Percentiles rank a stretch among this genome's conserved stretches.
These are phyloP conservation scores for Aphelocoma californica DNA, from an alignment of 2,797 vertebrate species.

Conservation along the genomic window DNA sequence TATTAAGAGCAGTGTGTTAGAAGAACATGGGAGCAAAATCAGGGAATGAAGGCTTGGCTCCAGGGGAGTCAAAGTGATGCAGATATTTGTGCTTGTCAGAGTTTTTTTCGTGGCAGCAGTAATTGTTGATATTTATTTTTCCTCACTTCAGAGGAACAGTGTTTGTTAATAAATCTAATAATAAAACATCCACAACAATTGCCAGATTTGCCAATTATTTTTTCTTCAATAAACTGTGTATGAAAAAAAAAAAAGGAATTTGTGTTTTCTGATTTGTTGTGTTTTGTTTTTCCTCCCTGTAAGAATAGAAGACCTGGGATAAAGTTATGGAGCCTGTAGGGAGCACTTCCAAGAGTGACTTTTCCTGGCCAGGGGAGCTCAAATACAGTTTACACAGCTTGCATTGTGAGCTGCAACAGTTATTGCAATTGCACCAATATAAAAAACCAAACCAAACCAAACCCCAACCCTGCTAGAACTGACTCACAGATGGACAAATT, in stretches of 20 bases:
- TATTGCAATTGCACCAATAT: conserved; percentile 12
- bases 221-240: background rate
- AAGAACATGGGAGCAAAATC: background rate
- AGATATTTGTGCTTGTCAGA: background rate
- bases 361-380: background rate
- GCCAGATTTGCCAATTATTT: background rate
- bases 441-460: background rate
- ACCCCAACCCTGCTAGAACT: background rate
- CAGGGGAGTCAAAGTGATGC: background rate
- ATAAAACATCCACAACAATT: conserved; percentile 49
- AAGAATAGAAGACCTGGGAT: background rate
- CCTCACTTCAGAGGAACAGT: conserved; percentile 24
- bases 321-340: background rate
- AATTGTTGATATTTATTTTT: conserved; percentile 65
- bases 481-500: conserved; percentile 65
- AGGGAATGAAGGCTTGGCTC: background rate
- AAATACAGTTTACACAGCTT: background rate
- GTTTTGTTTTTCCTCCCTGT: rapidly evolving
- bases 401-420: conserved; percentile 18
- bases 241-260: background rate
- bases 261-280: background rate
- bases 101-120: conserved; percentile 29
- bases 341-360: background rate
- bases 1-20: background rate
- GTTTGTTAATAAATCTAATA: conserved; percentile 62